Percentiles rank a stretch among this genome's conserved stretches.
phyloP scores from a whole-genome alignment of 2,888 invertebrate genomes.

The Tiphia femorata region DNA sequence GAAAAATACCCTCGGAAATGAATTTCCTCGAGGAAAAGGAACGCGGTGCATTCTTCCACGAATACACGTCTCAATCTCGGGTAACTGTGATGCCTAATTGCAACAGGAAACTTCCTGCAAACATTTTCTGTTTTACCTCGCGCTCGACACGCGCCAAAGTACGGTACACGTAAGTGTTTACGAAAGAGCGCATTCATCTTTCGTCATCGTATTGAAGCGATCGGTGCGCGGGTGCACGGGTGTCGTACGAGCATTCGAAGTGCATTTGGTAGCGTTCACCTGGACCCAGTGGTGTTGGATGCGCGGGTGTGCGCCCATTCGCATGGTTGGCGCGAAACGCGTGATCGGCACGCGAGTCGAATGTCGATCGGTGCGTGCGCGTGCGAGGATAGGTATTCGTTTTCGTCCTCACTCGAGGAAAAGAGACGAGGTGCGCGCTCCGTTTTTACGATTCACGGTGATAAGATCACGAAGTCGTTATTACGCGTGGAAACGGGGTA shows the following conservation, averaged over 20 bases:
- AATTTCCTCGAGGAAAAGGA: too few relatives aligned
- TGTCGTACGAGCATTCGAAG: constrained; percentile 10
- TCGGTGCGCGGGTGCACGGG: constrained; percentile 34
- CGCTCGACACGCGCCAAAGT: too few relatives aligned
- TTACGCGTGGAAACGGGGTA: too few relatives aligned
- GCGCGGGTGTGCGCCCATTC: constrained; percentile 23
- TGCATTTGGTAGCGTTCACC: constrained; percentile 42
- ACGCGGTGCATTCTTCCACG: too few relatives aligned
- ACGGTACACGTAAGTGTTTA: too few relatives aligned
- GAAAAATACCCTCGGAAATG: too few relatives aligned
- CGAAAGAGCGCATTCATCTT: constrained; percentile 25
- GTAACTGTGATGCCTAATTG: too few relatives aligned
- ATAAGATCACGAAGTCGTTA: too few relatives aligned
- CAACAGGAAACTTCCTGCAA: too few relatives aligned
- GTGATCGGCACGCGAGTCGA: constrained; percentile 49
- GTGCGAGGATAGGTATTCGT: constrained; percentile 26
- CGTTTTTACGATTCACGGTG: too few relatives aligned
- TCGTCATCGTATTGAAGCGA: not conserved
- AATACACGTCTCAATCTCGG: too few relatives aligned
- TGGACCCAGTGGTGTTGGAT: constrained; percentile 26
- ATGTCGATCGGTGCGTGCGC: constrained; percentile 38
- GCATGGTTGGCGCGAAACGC: constrained; percentile 33
- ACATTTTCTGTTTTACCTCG: too few relatives aligned
- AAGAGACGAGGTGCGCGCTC: not conserved
- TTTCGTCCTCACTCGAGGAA: constrained; percentile 5